Conservation (phyloP, 1,140 invertebrate genomes). For the Sminthurides bifidus region DNA sequence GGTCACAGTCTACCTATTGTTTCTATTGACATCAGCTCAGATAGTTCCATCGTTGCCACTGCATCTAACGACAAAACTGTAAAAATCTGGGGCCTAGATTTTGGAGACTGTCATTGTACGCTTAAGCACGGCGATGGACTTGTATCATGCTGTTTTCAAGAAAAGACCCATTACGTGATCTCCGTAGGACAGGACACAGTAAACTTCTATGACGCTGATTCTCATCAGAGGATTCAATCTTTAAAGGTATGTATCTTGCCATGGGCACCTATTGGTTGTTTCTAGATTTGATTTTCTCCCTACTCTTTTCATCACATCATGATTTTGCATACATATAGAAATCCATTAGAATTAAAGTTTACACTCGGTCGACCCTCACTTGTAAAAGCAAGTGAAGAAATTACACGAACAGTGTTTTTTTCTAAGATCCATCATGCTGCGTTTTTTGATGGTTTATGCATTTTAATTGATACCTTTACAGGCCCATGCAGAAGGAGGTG, state of each 20-base stretch:
- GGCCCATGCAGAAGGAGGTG: slow-evolving; percentile 28
- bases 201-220: slow-evolving; percentile 86
- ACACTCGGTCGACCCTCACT: too few relatives aligned
- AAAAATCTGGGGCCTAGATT: slow-evolving; percentile 97
- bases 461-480: slow-evolving; percentile 9
- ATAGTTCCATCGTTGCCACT: slow-evolving; percentile 78
- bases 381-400: too few relatives aligned
- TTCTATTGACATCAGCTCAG: slow-evolving; percentile 86
- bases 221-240: slow-evolving; percentile 77
- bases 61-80: slow-evolving; percentile 91
- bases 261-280: too few relatives aligned
- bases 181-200: slow-evolving; percentile 33
- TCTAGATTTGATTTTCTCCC: too few relatives aligned
- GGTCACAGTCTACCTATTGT: slow-evolving; percentile 92
- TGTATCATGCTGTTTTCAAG: slow-evolving; percentile 22
- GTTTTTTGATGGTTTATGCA: slow-evolving; percentile 6
- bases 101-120: slow-evolving; percentile 87
- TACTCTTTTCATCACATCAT: too few relatives aligned
- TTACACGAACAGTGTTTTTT: too few relatives aligned
- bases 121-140: slow-evolving; percentile 42
- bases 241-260: slow-evolving; percentile 71
- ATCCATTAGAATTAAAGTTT: too few relatives aligned
- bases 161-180: slow-evolving; percentile 26
- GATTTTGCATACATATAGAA: too few relatives aligned
- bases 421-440: too few relatives aligned